Evolutionary conservation across 1,140 invertebrate species (phyloP).

Genomic region (Heterodera carotae): DNA sequence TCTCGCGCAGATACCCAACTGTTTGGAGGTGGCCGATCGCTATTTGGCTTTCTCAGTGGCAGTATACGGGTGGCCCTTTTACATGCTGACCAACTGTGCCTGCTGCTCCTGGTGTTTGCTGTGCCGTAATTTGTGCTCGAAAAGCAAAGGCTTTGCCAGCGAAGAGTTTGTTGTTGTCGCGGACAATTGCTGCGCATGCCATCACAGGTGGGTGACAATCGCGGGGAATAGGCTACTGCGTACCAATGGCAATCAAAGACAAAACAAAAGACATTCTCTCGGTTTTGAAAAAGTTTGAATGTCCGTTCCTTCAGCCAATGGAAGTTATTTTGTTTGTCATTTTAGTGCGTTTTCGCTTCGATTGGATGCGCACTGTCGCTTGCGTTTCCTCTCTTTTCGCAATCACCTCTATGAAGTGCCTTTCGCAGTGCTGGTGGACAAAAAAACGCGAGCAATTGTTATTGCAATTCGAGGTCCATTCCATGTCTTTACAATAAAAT

Average conservation of each 20-base stretch:
- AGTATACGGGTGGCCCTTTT: constrained; percentile 87
- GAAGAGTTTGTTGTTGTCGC: constrained; percentile 75
- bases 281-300: too few relatives aligned
- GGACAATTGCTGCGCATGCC: constrained; percentile 87
- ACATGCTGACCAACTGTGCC: constrained; percentile 68
- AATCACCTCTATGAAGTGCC: constrained; percentile 84
- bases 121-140: constrained; percentile 36
- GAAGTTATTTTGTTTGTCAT: too few relatives aligned
- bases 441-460: constrained; percentile 79
- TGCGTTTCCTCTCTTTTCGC: constrained; percentile 82
- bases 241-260: too few relatives aligned
- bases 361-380: constrained; percentile 74
- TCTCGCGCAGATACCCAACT: constrained; percentile 73
- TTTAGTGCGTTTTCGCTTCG: constrained; percentile 21
- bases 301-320: too few relatives aligned
- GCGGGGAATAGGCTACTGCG: too few relatives aligned
- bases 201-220: constrained; percentile 79
- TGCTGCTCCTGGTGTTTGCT: constrained; percentile 44
- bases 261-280: too few relatives aligned
- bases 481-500: too few relatives aligned
- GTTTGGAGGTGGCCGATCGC: constrained; percentile 75
- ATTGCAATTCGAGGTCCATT: constrained; percentile 78
- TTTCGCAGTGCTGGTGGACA: constrained; percentile 83
- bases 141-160: constrained; percentile 46
- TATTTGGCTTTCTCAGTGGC: constrained; percentile 79